Evolutionary conservation across 2,888 invertebrate genomes (phyloP), one percentile per base, ranked within the genome.

Genomic region (Himalopsyche tibetana): DNA sequence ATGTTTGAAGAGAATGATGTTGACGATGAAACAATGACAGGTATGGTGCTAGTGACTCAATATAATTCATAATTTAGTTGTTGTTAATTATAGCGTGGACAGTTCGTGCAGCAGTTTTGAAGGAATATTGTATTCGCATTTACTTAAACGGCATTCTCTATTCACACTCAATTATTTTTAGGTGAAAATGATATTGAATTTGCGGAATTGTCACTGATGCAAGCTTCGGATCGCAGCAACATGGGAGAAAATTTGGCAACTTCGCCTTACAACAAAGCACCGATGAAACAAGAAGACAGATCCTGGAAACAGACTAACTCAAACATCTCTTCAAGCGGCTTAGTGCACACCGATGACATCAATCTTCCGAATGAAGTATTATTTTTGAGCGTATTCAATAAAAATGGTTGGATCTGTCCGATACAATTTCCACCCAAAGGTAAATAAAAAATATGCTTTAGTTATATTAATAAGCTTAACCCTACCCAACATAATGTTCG

Each of bases 1-100:
- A 95, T 95, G 5, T 95, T 95, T 89, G 97, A 97, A 90, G 97
- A 97, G 91, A 97, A 97, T 90, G 97, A 97, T 90, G 96, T 97
- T 0, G 97, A 97, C 90, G 96, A 97, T 89, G 97, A 97, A 91
- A 96, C 96, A 4, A 96, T 97, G 94, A 96, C 96, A 89, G 96
- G 96, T 94, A 93, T 93, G 28, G 28, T 28, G 28, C 28, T 28
- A n/a, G 51, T 15, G 4, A 15, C 51, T 51, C 3, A 51, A 51
- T 15, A 51, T 15, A 51, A 51, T 51, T 51, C 15, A 11, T 11
- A 51, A 51, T 51, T 9, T 9, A 51, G 3, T 51, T 4, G 51
- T 5, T 51, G 15, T 51, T 51, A 51, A 51, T 9, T 45, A 8
- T 9, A 45, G 8, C 8, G 8, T 51, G 15, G 51, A 51, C 4